phyloP scores from a whole-genome alignment of 2,113 vertebrate genomes.

The Circaetus gallicus region DNA sequence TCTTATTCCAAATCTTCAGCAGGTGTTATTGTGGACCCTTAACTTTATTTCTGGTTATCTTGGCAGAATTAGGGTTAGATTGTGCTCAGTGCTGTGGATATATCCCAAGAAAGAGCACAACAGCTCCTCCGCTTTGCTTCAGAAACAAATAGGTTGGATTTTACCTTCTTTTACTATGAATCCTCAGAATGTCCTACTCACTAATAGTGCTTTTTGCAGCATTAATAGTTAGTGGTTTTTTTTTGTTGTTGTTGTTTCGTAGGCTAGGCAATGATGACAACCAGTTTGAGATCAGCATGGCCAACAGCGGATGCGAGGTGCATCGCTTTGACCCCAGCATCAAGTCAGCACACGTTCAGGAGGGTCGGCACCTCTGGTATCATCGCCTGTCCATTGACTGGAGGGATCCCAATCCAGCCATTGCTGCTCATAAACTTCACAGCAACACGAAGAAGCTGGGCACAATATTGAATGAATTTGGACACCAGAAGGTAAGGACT shows the following conservation, averaged over 20 bases:
- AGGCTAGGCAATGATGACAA: conserved; percentile 83
- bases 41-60: background rate
- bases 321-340: conserved; percentile 92
- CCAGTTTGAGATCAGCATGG: conserved; percentile 81
- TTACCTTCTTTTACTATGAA: background rate
- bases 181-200: background rate
- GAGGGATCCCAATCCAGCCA: conserved; percentile 89
- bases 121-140: background rate
- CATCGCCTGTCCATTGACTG: conserved; percentile 91
- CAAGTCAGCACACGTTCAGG: conserved; percentile 81
- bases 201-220: background rate
- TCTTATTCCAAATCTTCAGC: background rate
- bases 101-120: background rate
- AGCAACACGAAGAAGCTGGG: conserved; percentile 87
- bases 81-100: background rate
- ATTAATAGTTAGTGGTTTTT: background rate
- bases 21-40: background rate
- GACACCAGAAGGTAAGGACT: conserved; percentile 85
- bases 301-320: conserved; percentile 84
- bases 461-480: conserved; percentile 88
- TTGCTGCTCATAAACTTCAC: conserved; percentile 72
- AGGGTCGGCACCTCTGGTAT: conserved; percentile 79
- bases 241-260: background rate
- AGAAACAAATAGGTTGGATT: background rate
- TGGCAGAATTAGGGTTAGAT: background rate